Percentiles rank a stretch among this genome's conserved stretches.
phyloP scores from a whole-genome alignment of 1,140 invertebrate genomes.

The Pseudobourletiella spinata region DNA sequence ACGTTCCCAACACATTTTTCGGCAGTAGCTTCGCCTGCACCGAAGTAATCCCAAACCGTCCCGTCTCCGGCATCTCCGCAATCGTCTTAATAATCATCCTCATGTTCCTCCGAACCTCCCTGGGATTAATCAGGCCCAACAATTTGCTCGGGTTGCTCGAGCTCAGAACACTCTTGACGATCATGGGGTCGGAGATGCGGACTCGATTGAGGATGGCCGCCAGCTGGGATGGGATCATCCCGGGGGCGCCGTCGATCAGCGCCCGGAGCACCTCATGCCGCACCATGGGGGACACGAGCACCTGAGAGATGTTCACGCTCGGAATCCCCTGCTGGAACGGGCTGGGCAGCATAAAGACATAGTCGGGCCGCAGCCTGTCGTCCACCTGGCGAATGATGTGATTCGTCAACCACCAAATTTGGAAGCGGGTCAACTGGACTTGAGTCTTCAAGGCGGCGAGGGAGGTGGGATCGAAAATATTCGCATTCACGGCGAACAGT shows the following conservation, averaged over 20 bases:
- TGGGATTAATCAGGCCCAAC: slow-evolving; percentile 23
- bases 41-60: slow-evolving; percentile 22
- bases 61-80: slow-evolving; percentile 28
- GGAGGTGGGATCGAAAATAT: not conserved
- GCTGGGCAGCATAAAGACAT: slow-evolving; percentile 24
- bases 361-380: slow-evolving; percentile 28
- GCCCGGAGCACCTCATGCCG: slow-evolving; percentile 25
- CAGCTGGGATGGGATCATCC: slow-evolving; percentile 32
- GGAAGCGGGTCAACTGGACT: slow-evolving; percentile 7
- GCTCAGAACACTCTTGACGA: slow-evolving; percentile 19
- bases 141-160: slow-evolving; percentile 17
- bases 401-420: slow-evolving; percentile 23
- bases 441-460: not conserved
- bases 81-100: slow-evolving; percentile 27
- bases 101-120: slow-evolving; percentile 23
- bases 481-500: not conserved
- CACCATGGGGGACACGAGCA: slow-evolving; percentile 12
- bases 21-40: slow-evolving; percentile 28
- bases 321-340: slow-evolving; percentile 34
- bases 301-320: slow-evolving; percentile 22
- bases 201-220: slow-evolving; percentile 22
- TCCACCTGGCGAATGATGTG: slow-evolving; percentile 12
- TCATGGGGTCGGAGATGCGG: slow-evolving; percentile 15
- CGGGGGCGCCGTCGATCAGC: slow-evolving; percentile 23
- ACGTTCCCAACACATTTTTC: not conserved